phyloP scores from a whole-genome alignment of 1,140 invertebrate species.

The Caenorhabditis inopinata region DNA sequence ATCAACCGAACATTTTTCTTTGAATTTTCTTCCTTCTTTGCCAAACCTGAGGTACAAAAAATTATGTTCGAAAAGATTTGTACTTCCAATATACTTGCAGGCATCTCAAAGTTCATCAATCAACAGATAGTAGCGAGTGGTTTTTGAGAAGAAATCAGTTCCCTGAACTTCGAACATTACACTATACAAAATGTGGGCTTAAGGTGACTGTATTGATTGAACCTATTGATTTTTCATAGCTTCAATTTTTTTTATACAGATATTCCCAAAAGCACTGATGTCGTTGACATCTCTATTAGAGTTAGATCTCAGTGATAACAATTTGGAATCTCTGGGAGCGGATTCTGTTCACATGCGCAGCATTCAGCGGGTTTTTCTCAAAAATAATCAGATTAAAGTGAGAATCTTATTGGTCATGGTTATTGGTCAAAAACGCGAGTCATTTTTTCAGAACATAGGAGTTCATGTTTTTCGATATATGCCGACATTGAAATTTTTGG shows the following conservation, averaged over 20 bases:
- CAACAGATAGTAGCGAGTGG: not conserved
- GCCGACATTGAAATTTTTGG: not conserved
- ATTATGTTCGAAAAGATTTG: not conserved
- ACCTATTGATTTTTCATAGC: not conserved
- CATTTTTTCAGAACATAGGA: not conserved
- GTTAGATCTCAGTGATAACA: conserved; percentile 6
- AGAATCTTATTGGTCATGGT: not conserved
- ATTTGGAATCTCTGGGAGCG: not conserved
- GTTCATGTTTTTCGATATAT: conserved; percentile 9
- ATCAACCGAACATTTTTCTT: not conserved
- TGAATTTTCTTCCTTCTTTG: not conserved
- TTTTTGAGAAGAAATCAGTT: conserved; percentile 10
- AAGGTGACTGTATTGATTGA: not conserved
- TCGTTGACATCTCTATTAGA: not conserved
- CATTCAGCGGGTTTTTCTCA: not conserved
- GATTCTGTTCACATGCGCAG: conserved; percentile 8
- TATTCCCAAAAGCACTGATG: not conserved
- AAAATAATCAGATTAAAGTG: not conserved
- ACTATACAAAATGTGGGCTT: not conserved
- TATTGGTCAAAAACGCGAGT: not conserved
- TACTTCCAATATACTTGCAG: not conserved
- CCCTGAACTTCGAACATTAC: conserved; percentile 21
- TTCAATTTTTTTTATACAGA: not conserved
- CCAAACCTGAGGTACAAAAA: not conserved
- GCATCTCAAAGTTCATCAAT: not conserved